Evolutionary conservation across 2,797 vertebrate genomes (phyloP), one percentile per base, ranked within the genome.

Genomic region (Anas bernieri): DNA sequence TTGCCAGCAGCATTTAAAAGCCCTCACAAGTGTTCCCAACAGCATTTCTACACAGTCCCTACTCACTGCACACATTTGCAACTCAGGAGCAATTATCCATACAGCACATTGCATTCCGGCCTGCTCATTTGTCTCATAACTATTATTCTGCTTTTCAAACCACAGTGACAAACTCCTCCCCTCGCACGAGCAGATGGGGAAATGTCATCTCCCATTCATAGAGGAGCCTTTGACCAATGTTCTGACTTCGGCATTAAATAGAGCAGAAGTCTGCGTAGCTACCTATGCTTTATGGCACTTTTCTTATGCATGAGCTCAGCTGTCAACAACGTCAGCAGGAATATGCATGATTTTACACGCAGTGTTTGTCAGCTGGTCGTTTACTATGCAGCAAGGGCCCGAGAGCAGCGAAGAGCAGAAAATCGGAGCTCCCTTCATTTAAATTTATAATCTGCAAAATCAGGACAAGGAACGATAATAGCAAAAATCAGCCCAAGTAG

Each of bases 281-380:
- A 96, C 95, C 91, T 96, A 73, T 69, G 63, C 79, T 96, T 93
- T 88, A 93, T 73, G 73, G 76, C 82, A 43, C 81, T 89, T 86
- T 94, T 88, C 93, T 95, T 62, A 94, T 94, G 82, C 94, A 95
- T 96, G 94, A 96, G 93, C 85, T 95, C 94, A 89, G 87, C 92
- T 92, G 92, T 92, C 91, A 96, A 91, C 91, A 91, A 76, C 55
- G 88, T 94, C 89, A 95, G 91, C 79, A 88, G 84, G 82, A 92
- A 96, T 95, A 96, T 76, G 89, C 83, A 92, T 78, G 89, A 96
- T 86, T 86, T 86, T 95, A 87, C 9, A 7, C 3, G 5, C 73
- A 72, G 59, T 79, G 77, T 90, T 92, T 93, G 92, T 95, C 94
- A 93, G 91, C 86, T 54, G 85, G 83, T 86, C 23, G 16, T 86